Base-by-base conservation (phyloP, 2,888 invertebrate genomes). In the Lasioglossum villosulum region DNA sequence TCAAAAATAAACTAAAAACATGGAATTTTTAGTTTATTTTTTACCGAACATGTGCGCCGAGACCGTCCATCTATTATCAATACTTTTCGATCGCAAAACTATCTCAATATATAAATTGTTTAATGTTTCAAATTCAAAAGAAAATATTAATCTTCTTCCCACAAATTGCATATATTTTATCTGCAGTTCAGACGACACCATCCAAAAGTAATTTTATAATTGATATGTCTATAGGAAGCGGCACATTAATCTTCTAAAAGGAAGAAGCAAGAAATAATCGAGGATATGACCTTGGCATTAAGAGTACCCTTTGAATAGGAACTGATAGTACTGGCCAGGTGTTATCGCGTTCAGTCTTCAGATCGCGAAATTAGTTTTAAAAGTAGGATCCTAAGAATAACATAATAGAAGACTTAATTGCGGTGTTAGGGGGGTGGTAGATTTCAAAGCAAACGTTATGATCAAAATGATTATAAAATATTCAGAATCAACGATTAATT, bases 251-350 rank as follows among this genome's bases (percentile, higher is more conserved):
- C 75, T 68, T 80, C 77, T 71, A 59, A 72, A 79, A 66, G 80
- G 83, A 74, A 81, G 78, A 82, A 73, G 70, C 75, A 74, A 80
- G 81, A 77, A 88, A 90, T 88, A 88, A 90, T 88, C 82, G 83
- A 85, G 84, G 83, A 88, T 87, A 45, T 72, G 86, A 78, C 92
- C 91, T 90, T 88, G 91, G 86, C 91, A 86, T 91, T 90, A 89
- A 75, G 84, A 39, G 52, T 63, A 75, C 73, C 77, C 84, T 66
- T 81, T 86, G 85, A 78, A 83, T 71, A 79, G 83, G 70, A 87
- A 92, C 88, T 89, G 82, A 88, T 87, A 84, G 84, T 73, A 82
- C 80, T 88, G 87, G 75, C 39, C 72, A 78, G 75, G 80, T 77
- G 75, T 84, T 70, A 72, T 39, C 48, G 52, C 63, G 34, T 48